Base-by-base conservation (phyloP, 2,113 vertebrate genomes). In the Nerophis lumbriciformis region DNA sequence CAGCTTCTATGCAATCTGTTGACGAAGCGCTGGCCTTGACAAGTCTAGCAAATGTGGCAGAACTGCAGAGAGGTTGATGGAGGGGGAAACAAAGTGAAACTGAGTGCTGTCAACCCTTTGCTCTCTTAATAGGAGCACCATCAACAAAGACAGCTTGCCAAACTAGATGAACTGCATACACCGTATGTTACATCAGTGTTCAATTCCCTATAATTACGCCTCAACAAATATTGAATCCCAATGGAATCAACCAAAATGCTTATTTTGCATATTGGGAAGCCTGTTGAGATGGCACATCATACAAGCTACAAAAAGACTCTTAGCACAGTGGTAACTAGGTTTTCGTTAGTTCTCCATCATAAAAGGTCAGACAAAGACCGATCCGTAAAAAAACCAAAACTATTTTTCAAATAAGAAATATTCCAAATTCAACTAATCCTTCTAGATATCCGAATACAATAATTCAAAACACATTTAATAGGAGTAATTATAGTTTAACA, bases 1-100 rank as follows among this genome's bases (percentile, higher is more conserved):
- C 74, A 85, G 74, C 80, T 82, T 83, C 68, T 68, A 69, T 59
- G 75, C 84, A 83, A 85, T 83, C 77, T 86, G 83, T 84, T 78
- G 81, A 82, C 79, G 82, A 78, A 80, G 73, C 78, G 64, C 57
- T 53, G 62, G 63, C 75, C 72, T 44, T 71, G 79, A 80, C 83
- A 75, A 76, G 63, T 52, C 74, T 76, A 77, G 77, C 74, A 78
- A 73, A 75, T 66, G 82, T 74, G 78, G 64, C 67, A 35, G 71
- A 77, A 79, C 66, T 63, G 76, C 71, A 61, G 44, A 51, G 65
- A 74, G 59, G 53, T 71, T 75, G 77, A 78, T 45, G 54, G 14
- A n/a, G 54, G 8, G 14, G 28, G 5, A 51, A 51, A 52, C 67
- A 63, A 75, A 78, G 71, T 62, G 42, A 75, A 81, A 79, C 50